A percentile compares a stretch with the other conserved stretches of the same genome.
Conservation (phyloP, 2,797 vertebrate genomes). For the Anguilla pacifica region DNA sequence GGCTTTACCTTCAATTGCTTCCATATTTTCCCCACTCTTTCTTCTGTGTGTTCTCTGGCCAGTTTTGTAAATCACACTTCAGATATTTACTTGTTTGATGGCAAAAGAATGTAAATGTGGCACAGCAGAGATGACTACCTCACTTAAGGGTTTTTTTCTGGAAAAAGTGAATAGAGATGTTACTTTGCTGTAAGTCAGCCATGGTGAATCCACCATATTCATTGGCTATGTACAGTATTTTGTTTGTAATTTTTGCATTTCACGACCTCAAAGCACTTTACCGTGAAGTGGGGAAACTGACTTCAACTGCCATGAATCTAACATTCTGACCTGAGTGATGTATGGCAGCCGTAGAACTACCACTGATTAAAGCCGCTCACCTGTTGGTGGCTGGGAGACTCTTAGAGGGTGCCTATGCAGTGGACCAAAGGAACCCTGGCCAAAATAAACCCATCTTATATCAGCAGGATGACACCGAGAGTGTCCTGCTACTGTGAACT, state of each 20-base stretch:
- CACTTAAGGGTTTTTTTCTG: not conserved
- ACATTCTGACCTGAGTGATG: not conserved
- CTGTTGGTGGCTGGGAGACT: not conserved
- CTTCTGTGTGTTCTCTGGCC: conserved; percentile 3
- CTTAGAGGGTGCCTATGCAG: not conserved
- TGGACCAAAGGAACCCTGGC: not conserved
- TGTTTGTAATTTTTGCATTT: not conserved
- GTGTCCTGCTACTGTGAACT: not conserved
- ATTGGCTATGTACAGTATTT: not conserved
- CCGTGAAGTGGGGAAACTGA: not conserved
- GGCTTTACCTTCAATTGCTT: conserved; percentile 10
- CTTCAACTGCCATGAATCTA: not conserved
- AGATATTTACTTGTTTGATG: not conserved
- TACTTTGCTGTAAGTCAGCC: not conserved
- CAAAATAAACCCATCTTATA: not conserved
- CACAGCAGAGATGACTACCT: not conserved
- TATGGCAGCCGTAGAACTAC: not conserved
- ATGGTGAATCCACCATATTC: not conserved
- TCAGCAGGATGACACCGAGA: conserved; percentile 33
- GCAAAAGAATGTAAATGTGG: conserved; percentile 14
- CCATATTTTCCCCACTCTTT: not conserved
- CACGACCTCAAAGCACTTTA: not conserved
- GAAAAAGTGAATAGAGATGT: not conserved
- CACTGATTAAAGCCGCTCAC: not conserved
- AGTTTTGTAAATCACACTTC: conserved; percentile 5